Base-by-base conservation (phyloP, 2,797 vertebrate species). In the Sebastes cheni region DNA sequence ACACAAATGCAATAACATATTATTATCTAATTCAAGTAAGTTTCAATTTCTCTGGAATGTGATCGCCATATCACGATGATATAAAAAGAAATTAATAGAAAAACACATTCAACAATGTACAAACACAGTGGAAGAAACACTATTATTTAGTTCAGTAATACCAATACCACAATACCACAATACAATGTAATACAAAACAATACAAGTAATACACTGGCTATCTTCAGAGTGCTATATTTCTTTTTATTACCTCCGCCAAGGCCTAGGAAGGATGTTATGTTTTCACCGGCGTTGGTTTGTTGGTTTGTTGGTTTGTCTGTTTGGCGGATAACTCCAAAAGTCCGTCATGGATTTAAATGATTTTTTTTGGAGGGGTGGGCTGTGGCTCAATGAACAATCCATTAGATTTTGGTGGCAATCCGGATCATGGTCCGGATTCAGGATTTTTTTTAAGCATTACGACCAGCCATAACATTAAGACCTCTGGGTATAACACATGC, bases 331-430 rank as follows among this genome's bases (percentile, higher is more conserved):
- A 36, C 36, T 36, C 39, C 39, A 42, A 42, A 42, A 42, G 13
- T 42, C 13, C 5, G 0, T 0, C 0, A 42, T 42, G 39, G 5
- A 16, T 42, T 42, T 42, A 0, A 42, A 42, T 39, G 12, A 39
- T 0, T 14, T 16, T 39, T 42, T 42, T 42, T 42, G 39, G 39
- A 42, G 13, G 39, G 13, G 39, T 42, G 13, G 0, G 13, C 0
- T 14, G 39, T 42, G 39, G 39, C 5, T 0, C 39, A 42, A 42
- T 16, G 39, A 42, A 42, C 39, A 42, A 14, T 42, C 39, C 39
- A 42, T 42, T 6, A 14, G 39, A 42, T 42, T 42, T 42, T 42
- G 39, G 39, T 42, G 39, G 5, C 39, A 0, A 14, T 42, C 39
- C 0, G 39, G 39, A 42, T 42, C 39, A 42, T 42, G 39, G 5